Evolutionary conservation across 2,888 invertebrate genomes (phyloP).

Genomic region (Oscheius sp.): DNA sequence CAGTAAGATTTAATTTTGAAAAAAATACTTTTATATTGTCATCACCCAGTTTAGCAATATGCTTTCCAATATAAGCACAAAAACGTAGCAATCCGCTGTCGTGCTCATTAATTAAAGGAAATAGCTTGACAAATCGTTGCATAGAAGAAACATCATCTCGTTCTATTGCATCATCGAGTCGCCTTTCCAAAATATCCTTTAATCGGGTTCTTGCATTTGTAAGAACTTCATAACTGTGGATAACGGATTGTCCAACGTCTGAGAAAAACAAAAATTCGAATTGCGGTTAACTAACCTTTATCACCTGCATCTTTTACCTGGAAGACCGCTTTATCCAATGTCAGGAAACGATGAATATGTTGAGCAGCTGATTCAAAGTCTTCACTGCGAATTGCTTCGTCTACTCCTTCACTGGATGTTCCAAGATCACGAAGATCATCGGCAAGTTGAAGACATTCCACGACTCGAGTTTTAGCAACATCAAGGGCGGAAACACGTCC

Average conservation of each 20-base stretch:
- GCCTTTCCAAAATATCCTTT: conserved; percentile 80
- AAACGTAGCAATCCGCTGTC: conserved; percentile 89
- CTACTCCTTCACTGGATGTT: conserved; percentile 87
- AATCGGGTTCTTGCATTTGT: conserved; percentile 59
- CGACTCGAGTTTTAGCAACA: conserved; percentile 90
- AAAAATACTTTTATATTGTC: conserved; percentile 59
- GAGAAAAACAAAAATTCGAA: conserved; percentile 37
- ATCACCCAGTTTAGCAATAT: conserved; percentile 77
- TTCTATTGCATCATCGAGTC: conserved; percentile 91
- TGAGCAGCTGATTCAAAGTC: conserved; percentile 96
- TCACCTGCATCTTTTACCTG: conserved; percentile 64
- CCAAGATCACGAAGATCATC: conserved; percentile 76
- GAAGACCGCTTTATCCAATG: conserved; percentile 71
- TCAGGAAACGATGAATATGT: conserved; percentile 82
- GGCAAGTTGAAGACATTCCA: conserved; percentile 91
- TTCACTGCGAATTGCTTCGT: conserved; percentile 90
- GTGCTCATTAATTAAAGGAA: conserved; percentile 91
- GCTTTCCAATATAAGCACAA: conserved; percentile 80
- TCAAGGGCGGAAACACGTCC: conserved; percentile 92
- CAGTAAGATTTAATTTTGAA: neutral
- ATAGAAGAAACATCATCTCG: conserved; percentile 89
- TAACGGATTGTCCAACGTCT: conserved; percentile 76
- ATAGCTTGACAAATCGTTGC: conserved; percentile 92
- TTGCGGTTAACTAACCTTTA: conserved; percentile 40
- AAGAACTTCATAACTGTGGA: conserved; percentile 81